Evolutionary conservation across 2,888 invertebrate genomes (phyloP).

Genomic region (Stramonita haemastoma): DNA sequence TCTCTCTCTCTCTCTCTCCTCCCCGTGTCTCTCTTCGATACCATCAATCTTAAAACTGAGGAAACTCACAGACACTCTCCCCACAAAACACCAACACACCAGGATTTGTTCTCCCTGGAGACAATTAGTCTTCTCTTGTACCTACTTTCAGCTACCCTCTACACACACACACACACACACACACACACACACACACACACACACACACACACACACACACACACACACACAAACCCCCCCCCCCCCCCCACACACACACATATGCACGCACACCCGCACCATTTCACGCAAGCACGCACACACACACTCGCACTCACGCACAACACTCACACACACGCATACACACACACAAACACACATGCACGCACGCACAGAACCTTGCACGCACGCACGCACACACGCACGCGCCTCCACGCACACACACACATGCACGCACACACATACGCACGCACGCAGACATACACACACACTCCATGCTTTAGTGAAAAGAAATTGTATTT

Average conservation of each 20-base stretch:
- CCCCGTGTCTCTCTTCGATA: neutral
- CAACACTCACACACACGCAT: neutral
- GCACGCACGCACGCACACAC: slow-evolving; percentile 8
- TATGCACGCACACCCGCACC: neutral
- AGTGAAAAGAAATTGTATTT: no score
- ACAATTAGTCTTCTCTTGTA: neutral
- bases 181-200: neutral
- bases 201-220: neutral
- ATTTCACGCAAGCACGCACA: neutral
- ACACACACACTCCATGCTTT: neutral
- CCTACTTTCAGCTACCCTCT: neutral
- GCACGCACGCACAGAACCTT: slow-evolving; percentile 13
- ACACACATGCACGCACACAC: neutral
- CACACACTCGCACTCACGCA: neutral
- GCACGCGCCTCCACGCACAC: neutral
- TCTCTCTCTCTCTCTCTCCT: neutral
- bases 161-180: neutral
- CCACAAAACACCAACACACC: neutral
- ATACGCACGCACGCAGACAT: neutral
- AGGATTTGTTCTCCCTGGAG: neutral
- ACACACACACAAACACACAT: slow-evolving; percentile 18
- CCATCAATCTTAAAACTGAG: neutral
- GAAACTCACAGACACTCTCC: neutral
- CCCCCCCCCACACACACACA: neutral
- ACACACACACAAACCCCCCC: neutral